Evolutionary conservation across 2,113 vertebrate species (phyloP), one percentile per base, ranked within the genome.

Genomic region (Lamprotornis superbus): DNA sequence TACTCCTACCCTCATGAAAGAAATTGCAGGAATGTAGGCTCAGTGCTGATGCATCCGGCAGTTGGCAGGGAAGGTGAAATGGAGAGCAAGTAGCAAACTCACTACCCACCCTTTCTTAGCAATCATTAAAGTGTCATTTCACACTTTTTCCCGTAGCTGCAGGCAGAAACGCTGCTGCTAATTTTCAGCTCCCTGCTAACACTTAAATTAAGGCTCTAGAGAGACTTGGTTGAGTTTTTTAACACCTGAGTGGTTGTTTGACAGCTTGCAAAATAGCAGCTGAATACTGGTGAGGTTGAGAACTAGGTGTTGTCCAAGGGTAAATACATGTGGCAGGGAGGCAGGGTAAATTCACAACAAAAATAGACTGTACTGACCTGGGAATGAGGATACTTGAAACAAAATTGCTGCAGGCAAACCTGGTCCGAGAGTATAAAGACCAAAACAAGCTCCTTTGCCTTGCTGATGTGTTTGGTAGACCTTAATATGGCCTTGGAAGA

Each of bases 151-250:
- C 61, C 0, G 0, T 96, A 86, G 95, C 94, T 96, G 86, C 96
- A 95, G 90, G 86, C 94, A 86, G 86, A 63, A 93, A 89, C 1
- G 5, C 47, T 96, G 39, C 86, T 95, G 94, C 94, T 97, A 97
- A 97, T 97, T 97, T 97, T 97, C 91, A 95, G 89, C 86, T 97
- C 91, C 89, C 93, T 96, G 86, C 94, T 95, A 97, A 89, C 86
- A 78, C 94, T 92, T 86, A 96, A 94, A 95, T 97, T 94, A 93
- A 96, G 83, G 91, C 91, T 95, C 95, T 71, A 24, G 94, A 96
- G 94, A 87, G 64, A 52, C 28, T 92, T 90, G 60, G 47, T 95
- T 87, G 80, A 73, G 27, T 81, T 91, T 95, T 93, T 95, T 95
- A 94, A 92, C 73, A 77, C 94, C 89, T 91, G 93, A 93, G 89